These are phyloP conservation scores for Erpobdella octoculata DNA, from an alignment of 2,888 invertebrate genomes.

Conservation along the genomic window DNA sequence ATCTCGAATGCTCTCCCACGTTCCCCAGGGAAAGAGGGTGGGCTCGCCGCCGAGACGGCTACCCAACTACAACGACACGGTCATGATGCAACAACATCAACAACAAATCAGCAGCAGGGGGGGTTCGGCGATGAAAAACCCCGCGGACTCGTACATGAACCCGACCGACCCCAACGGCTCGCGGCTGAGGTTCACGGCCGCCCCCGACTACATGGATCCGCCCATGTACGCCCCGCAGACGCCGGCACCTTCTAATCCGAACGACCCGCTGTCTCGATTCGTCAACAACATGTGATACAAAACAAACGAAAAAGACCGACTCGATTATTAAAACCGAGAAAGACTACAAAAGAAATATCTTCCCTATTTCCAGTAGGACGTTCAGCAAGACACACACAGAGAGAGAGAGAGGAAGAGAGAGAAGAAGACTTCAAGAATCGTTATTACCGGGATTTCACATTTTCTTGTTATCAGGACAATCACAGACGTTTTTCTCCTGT, in stretches of 20 bases:
- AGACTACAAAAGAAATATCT: background rate
- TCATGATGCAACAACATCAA: slow-evolving; percentile 30
- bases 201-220: slow-evolving; percentile 6
- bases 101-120: background rate
- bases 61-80: slow-evolving; percentile 22
- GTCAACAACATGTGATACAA: slow-evolving; percentile 20
- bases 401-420: too few species aligned
- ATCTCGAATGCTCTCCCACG: slow-evolving; percentile 14
- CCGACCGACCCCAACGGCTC: slow-evolving; percentile 2
- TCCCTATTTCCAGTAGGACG: background rate
- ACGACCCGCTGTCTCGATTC: slow-evolving; percentile 27
- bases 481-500: too few species aligned
- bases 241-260: slow-evolving; percentile 10
- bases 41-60: slow-evolving; percentile 7
- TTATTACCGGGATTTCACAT: too few species aligned
- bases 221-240: slow-evolving; percentile 6
- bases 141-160: background rate
- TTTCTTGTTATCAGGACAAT: too few species aligned
- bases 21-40: background rate
- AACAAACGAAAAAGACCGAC: background rate
- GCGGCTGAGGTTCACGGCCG: background rate
- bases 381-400: background rate
- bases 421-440: too few species aligned
- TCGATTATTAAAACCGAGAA: background rate
- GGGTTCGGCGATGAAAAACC: background rate